Evolutionary conservation across 2,888 invertebrate genomes (phyloP).

Genomic region (Pegoplata infirma): DNA sequence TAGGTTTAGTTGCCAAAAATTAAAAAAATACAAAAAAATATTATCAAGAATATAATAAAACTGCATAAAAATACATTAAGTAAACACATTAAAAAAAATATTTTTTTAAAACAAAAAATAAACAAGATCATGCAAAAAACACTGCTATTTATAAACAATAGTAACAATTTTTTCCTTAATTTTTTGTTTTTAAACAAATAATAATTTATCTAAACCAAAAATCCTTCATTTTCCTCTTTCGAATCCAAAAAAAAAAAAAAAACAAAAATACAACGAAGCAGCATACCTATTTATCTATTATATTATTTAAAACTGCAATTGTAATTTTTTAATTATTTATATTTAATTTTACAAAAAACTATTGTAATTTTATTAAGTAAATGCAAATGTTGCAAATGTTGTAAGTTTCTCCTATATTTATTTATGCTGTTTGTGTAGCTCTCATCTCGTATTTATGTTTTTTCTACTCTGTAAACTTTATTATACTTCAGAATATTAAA

Average conservation of each 20-base stretch:
- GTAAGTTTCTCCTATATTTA: not conserved
- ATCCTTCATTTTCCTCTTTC: not conserved
- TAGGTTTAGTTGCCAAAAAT: slow-evolving; percentile 63
- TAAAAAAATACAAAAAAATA: slow-evolving; percentile 16
- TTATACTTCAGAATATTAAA: slow-evolving; percentile 27
- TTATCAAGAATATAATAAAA: slow-evolving; percentile 37
- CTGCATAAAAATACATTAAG: slow-evolving; percentile 20
- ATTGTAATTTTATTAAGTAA: slow-evolving; percentile 17
- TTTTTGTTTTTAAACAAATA: not conserved
- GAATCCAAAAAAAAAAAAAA: too few relatives aligned
- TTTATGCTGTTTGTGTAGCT: slow-evolving; percentile 37
- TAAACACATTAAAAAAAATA: slow-evolving; percentile 27
- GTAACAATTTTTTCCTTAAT: slow-evolving; percentile 28
- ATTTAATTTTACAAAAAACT: slow-evolving; percentile 17
- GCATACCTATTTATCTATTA: slow-evolving; percentile 24
- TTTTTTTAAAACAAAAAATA: slow-evolving; percentile 41
- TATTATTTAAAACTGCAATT: not conserved
- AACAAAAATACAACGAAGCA: slow-evolving; percentile 45
- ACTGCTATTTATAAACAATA: slow-evolving; percentile 43
- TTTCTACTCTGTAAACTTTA: slow-evolving; percentile 29
- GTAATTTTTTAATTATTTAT: slow-evolving; percentile 23
- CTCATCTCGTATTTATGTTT: slow-evolving; percentile 36
- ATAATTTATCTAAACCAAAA: not conserved
- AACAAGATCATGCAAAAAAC: slow-evolving; percentile 31
- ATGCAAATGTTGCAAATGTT: slow-evolving; percentile 25